Percentiles rank a stretch among this genome's conserved stretches.
Conservation (phyloP, 2,888 invertebrate species). For the Lasioglossum leucozonium region DNA sequence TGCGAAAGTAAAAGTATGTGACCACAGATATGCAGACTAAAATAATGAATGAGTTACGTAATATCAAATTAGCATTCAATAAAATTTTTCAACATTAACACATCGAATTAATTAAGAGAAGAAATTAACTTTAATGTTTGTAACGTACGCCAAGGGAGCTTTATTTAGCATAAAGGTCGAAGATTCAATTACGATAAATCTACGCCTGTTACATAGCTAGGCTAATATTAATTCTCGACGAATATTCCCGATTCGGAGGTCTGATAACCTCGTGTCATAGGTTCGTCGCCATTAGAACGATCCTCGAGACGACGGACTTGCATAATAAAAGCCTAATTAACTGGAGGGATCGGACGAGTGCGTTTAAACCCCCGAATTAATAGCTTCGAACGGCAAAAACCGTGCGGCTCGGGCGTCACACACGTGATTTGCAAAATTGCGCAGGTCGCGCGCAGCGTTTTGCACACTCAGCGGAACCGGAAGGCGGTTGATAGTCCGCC, state of each 20-base stretch:
- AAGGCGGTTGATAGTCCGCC: constrained; percentile 25
- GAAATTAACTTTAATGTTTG: not conserved
- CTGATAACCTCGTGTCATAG: constrained; percentile 33
- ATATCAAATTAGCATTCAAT: no score
- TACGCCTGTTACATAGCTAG: not conserved
- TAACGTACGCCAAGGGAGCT: not conserved
- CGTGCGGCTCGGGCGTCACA: constrained; percentile 42
- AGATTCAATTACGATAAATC: constrained; percentile 5
- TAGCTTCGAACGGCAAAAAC: constrained; percentile 71
- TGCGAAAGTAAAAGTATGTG: no score
- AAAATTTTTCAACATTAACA: not conserved
- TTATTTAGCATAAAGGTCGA: not conserved
- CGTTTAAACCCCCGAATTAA: constrained; percentile 69
- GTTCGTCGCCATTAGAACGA: constrained; percentile 29
- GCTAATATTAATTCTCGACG: not conserved
- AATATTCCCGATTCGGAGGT: constrained; percentile 19
- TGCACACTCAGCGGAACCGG: constrained; percentile 30
- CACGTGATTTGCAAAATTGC: constrained; percentile 64
- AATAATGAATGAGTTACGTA: no score
- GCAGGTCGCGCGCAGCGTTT: constrained; percentile 40
- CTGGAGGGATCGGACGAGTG: constrained; percentile 69
- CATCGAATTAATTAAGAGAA: not conserved
- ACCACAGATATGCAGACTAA: no score
- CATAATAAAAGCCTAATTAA: constrained; percentile 76
- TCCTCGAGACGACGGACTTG: constrained; percentile 63